Base-by-base conservation (phyloP, 2,888 invertebrate genomes). In the Agriopis leucophaearia region DNA sequence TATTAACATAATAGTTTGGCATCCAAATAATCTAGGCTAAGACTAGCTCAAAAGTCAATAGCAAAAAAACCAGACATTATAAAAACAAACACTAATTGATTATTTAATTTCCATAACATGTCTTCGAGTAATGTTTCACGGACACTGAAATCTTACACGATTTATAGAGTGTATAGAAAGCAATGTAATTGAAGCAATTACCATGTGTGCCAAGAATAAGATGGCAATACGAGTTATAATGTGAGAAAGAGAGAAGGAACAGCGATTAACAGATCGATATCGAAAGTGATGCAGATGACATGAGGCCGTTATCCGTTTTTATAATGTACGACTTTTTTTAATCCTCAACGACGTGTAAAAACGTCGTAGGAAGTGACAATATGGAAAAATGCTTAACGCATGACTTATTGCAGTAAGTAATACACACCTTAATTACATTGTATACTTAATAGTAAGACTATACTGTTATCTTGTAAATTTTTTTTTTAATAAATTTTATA, bases 271-370 rank as follows among this genome's bases (percentile, higher is more conserved):
- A 81, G 81, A 87, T 88, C 80, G 87, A 87, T 85, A 88, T 87
- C 81, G 89, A 90, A 90, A 90, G 90, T 87, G 80, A 84, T 80
- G 74, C 79, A 81, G 80, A 83, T 83, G 84, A 86, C 85, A 82
- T 78, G 66, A 72, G 72, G 82, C 82, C 84, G 86, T 83, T 87
- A 86, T 64, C 44, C 36, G 2, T 47, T 0, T 83, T 88, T 84
- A 88, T 15, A 80, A 1, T 8, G 7, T 42, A 78, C 84, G 86
- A 81, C 44, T 79, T 75, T 70, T 66, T 59, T 38, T 38, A 9
- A 15, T 36, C 44, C 9, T 13, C 44, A 13, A 12, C 44, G 44
- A 44, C 6, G 44, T 13, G 12, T 0, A 8, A 47, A n/a, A 1
- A 27, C 27, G 27, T 27, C 27, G 27, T 27, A 5, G 5, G 27